Conservation (phyloP, 2,113 vertebrate species). For the Tretioscincus oriximinensis region DNA sequence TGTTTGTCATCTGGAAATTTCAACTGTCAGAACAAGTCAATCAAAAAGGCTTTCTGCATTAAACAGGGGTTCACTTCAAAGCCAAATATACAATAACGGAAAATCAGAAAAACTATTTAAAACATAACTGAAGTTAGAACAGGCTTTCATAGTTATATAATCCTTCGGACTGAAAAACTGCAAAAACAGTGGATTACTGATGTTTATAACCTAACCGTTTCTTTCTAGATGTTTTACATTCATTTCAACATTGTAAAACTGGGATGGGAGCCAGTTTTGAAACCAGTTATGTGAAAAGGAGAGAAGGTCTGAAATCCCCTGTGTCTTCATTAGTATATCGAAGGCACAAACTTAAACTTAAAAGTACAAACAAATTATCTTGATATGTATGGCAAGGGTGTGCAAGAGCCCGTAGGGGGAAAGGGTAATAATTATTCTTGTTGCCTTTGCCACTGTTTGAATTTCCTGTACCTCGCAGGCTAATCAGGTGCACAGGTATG, state of each 20-base stretch:
- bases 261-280: neutral
- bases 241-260: conserved; percentile 20
- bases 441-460: neutral
- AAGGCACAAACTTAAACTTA: conserved; percentile 18
- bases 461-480: neutral
- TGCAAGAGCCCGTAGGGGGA: too few relatives aligned
- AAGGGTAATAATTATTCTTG: too few relatives aligned
- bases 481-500: too few relatives aligned
- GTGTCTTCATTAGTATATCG: neutral
- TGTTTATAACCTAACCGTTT: conserved; percentile 4
- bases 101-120: conserved; percentile 41
- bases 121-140: neutral
- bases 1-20: conserved; percentile 45
- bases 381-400: neutral
- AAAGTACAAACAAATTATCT: neutral
- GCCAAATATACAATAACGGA: conserved; percentile 22
- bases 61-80: conserved; percentile 20
- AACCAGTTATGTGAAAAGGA: neutral
- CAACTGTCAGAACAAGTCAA: conserved; percentile 39
- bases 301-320: neutral
- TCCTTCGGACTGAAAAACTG: conserved; percentile 11
- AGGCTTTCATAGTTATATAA: conserved; percentile 1
- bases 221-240: neutral
- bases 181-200: conserved; percentile 14
- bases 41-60: conserved; percentile 36